These are phyloP conservation scores for Schizaphis graminum DNA, from an alignment of 2,888 invertebrate genomes.

Conservation along the genomic window DNA sequence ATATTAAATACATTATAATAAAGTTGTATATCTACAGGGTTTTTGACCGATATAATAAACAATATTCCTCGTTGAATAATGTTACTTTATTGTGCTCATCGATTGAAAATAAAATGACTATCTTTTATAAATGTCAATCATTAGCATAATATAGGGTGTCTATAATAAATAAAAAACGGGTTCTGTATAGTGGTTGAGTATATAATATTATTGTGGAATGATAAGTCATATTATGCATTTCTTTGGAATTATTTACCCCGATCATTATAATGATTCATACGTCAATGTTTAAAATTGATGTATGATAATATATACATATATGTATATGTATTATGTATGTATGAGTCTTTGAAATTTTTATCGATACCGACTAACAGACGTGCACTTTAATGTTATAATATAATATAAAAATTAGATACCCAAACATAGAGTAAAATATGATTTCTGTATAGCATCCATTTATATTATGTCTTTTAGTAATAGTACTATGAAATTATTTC, in stretches of 20 bases:
- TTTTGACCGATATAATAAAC: neutral
- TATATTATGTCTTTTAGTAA: neutral
- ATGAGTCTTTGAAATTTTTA: slow-evolving; percentile 3
- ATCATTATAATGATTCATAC: slow-evolving; percentile 48
- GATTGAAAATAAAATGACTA: slow-evolving; percentile 28
- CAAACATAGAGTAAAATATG: slow-evolving; percentile 23
- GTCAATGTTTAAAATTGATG: slow-evolving; percentile 50
- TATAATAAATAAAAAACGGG: slow-evolving; percentile 37
- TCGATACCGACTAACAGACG: neutral
- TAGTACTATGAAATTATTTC: neutral
- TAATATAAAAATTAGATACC: slow-evolving; percentile 15
- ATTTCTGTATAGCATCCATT: slow-evolving; percentile 26
- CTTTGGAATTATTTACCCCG: slow-evolving; percentile 44
- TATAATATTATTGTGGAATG: neutral
- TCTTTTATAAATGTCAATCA: slow-evolving; percentile 50
- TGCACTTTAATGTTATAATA: slow-evolving; percentile 7
- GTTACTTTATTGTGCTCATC: neutral
- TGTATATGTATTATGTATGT: neutral
- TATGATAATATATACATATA: neutral
- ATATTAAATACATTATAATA: neutral
- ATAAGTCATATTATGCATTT: neutral
- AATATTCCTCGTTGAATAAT: neutral
- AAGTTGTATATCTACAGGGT: neutral
- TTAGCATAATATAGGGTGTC: slow-evolving; percentile 23
- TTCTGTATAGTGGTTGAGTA: neutral